Percentiles rank a stretch among this genome's conserved stretches.
Conservation (phyloP, 2,888 invertebrate genomes). For the Drosophila meridionalis region DNA sequence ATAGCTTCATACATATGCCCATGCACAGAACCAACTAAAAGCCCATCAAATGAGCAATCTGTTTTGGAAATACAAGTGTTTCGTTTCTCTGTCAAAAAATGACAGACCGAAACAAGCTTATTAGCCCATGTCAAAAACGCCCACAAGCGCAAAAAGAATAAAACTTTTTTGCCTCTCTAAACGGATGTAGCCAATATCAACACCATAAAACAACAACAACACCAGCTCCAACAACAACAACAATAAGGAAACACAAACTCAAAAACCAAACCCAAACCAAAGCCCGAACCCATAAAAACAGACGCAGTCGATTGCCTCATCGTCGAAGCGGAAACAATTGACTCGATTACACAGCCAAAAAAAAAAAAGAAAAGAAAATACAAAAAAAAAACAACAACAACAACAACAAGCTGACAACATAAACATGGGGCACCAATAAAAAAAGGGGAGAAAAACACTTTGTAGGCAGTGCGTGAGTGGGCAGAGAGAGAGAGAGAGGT, state of each 20-base stretch:
- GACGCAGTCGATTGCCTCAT: conserved; percentile 78
- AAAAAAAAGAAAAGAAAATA: conserved; percentile 2
- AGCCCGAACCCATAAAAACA: conserved; percentile 66
- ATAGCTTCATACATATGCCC: background rate
- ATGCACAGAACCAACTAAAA: background rate
- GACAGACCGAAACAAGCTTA: conserved; percentile 68
- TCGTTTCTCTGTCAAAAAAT: conserved; percentile 47
- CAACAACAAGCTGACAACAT: conserved; percentile 65
- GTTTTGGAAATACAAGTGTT: conserved; percentile 18
- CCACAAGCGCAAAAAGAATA: conserved; percentile 20
- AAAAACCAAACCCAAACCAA: conserved; percentile 39
- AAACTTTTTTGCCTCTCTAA: conserved; percentile 38
- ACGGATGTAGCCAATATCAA: conserved; percentile 72
- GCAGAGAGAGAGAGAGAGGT: background rate
- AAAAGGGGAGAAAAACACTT: conserved; percentile 54
- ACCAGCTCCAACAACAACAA: conserved; percentile 35
- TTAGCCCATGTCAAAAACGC: conserved; percentile 76
- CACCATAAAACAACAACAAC: conserved; percentile 57
- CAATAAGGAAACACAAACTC: conserved; percentile 33
- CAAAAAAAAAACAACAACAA: conserved; percentile 9
- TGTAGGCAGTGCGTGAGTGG: conserved; percentile 37
- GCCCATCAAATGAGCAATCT: conserved; percentile 30
- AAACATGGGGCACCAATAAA: conserved; percentile 73
- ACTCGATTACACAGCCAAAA: conserved; percentile 72
- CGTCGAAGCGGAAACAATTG: conserved; percentile 77